These are phyloP conservation scores for Parus major DNA, from an alignment of 2,113 vertebrate species.

Conservation along the genomic window DNA sequence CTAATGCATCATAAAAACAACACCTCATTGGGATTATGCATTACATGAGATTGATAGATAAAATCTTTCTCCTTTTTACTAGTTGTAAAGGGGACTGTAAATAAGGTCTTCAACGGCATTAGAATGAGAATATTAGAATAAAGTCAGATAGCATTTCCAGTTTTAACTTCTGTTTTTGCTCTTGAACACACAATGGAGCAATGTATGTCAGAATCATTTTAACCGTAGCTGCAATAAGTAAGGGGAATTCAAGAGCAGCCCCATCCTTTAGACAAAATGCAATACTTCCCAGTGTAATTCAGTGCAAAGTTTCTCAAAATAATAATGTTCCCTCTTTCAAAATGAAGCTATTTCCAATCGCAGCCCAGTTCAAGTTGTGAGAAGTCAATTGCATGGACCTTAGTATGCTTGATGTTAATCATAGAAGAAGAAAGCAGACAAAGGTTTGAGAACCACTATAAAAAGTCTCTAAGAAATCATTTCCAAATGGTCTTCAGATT, in stretches of 20 bases:
- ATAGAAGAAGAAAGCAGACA: background rate
- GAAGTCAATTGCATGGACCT: background rate
- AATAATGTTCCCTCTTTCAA: background rate
- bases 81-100: background rate
- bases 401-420: background rate
- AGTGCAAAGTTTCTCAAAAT: background rate
- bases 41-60: constrained; percentile 32
- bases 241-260: background rate
- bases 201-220: background rate
- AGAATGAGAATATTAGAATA: background rate
- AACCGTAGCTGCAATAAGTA: background rate
- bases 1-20: constrained; percentile 72
- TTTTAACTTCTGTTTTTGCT: background rate
- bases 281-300: background rate
- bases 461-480: background rate
- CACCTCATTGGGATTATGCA: constrained; percentile 52
- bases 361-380: background rate
- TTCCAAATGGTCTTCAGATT: background rate
- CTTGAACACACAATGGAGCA: background rate
- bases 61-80: background rate
- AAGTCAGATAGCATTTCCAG: background rate
- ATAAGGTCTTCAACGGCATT: background rate
- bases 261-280: background rate
- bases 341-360: background rate
- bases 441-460: background rate